phyloP scores from a whole-genome alignment of 2,113 vertebrate species.

The Heliornis fulica region DNA sequence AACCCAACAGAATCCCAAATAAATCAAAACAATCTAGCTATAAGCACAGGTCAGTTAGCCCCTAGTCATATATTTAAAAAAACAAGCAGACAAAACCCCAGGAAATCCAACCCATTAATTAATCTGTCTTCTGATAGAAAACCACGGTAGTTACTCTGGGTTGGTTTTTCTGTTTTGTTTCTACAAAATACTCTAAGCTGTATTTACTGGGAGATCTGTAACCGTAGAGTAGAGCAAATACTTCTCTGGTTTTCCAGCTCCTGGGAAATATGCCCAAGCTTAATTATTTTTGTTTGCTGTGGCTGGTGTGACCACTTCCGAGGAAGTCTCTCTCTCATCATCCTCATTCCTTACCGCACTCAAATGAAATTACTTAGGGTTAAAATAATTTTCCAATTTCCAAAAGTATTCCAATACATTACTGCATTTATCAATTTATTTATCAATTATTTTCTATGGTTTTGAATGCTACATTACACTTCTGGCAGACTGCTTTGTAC shows the following conservation, averaged over 20 bases:
- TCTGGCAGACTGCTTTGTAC: neutral
- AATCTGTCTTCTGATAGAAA: neutral
- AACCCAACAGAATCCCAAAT: neutral
- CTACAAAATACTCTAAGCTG: neutral
- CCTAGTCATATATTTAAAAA: neutral
- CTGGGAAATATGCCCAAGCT: neutral
- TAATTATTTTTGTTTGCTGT: neutral
- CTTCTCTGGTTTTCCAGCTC: neutral
- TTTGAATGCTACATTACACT: neutral
- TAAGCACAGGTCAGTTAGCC: neutral
- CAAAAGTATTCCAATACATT: too few species aligned
- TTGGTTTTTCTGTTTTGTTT: neutral
- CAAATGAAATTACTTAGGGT: neutral
- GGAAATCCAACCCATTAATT: neutral
- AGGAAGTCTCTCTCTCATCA: neutral
- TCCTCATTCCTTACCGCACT: neutral
- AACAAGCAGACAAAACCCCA: too few species aligned
- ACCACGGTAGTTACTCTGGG: neutral
- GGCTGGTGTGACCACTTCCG: neutral
- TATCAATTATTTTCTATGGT: neutral
- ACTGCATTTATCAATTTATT: neutral
- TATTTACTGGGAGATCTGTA: neutral
- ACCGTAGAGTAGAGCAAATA: neutral
- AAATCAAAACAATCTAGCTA: neutral
- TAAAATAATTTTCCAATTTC: constrained; percentile 5